Conservation (phyloP, 2,113 vertebrate species). For the Holacanthus passer region DNA sequence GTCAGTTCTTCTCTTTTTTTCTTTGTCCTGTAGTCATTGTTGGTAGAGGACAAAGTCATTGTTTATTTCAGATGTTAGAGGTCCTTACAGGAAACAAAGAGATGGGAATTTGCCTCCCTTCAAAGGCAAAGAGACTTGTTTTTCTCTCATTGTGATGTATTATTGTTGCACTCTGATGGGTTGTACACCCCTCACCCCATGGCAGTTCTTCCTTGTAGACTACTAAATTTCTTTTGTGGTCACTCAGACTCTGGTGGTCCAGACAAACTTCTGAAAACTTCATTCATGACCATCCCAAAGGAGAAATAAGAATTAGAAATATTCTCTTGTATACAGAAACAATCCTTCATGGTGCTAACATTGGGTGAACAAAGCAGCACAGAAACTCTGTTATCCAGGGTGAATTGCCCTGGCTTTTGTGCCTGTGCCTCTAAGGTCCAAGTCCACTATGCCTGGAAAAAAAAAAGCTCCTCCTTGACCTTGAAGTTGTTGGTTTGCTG, state of each 20-base stretch:
- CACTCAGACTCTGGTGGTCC: constrained; percentile 30
- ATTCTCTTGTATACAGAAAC: constrained; percentile 28
- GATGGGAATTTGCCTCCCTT: neutral
- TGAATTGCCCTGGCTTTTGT: constrained; percentile 11
- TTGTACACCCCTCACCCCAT: constrained; percentile 4
- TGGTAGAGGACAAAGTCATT: too few relatives aligned
- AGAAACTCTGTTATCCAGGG: neutral
- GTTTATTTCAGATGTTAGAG: constrained; percentile 1
- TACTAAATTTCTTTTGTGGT: constrained; percentile 25
- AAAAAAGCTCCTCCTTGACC: neutral
- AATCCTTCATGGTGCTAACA: neutral
- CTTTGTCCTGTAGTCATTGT: too few relatives aligned
- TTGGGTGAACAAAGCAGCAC: constrained; percentile 8
- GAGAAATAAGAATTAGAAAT: constrained; percentile 34
- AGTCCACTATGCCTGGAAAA: constrained; percentile 14
- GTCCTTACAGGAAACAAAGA: neutral
- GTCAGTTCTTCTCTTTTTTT: too few relatives aligned
- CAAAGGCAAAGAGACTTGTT: neutral
- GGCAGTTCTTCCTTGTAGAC: neutral
- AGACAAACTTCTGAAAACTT: constrained; percentile 36
- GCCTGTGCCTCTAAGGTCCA: constrained; percentile 20
- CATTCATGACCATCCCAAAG: constrained; percentile 21
- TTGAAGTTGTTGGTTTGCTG: constrained; percentile 14
- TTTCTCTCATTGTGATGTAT: constrained; percentile 2
- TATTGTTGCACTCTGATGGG: constrained; percentile 3